These are phyloP conservation scores for Leptinotarsa juncta DNA, from an alignment of 2,888 invertebrate genomes.

Conservation along the genomic window DNA sequence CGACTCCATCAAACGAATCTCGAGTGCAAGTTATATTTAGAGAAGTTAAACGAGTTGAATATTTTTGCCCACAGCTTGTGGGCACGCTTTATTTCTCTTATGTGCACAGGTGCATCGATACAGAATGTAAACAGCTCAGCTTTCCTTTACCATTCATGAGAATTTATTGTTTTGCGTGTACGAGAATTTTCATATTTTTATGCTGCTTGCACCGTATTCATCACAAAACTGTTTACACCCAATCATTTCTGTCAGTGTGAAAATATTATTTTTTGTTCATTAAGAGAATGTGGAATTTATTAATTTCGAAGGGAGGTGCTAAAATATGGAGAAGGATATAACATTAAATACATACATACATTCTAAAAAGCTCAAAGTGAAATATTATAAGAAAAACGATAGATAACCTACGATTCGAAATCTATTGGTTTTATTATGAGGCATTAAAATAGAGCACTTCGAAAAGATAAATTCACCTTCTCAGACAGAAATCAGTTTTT, in stretches of 20 bases:
- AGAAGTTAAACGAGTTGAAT: conserved; percentile 26
- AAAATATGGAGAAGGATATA: too few species aligned
- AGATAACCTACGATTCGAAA: too few species aligned
- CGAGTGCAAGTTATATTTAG: conserved; percentile 39
- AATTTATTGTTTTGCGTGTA: conserved; percentile 47
- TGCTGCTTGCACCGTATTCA: conserved; percentile 18
- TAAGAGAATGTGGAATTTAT: too few species aligned
- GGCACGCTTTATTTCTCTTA: conserved; percentile 46
- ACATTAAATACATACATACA: too few species aligned
- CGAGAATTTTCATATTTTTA: conserved; percentile 35
- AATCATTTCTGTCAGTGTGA: not conserved
- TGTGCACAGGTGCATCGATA: conserved; percentile 56
- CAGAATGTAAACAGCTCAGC: conserved; percentile 53
- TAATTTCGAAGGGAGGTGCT: too few species aligned
- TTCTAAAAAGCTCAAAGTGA: too few species aligned
- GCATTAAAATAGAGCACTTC: too few species aligned
- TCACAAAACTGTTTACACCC: conserved; percentile 14
- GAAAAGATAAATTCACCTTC: too few species aligned
- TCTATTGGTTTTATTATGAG: too few species aligned
- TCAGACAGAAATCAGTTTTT: too few species aligned
- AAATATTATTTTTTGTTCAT: not conserved
- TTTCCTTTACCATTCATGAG: conserved; percentile 50
- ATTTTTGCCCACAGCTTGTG: conserved; percentile 34
- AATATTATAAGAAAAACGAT: too few species aligned
- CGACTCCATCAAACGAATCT: conserved; percentile 23